Percentiles rank a stretch among this genome's conserved stretches.
phyloP scores from a whole-genome alignment of 2,888 invertebrate genomes.

The Pandemis heparana region DNA sequence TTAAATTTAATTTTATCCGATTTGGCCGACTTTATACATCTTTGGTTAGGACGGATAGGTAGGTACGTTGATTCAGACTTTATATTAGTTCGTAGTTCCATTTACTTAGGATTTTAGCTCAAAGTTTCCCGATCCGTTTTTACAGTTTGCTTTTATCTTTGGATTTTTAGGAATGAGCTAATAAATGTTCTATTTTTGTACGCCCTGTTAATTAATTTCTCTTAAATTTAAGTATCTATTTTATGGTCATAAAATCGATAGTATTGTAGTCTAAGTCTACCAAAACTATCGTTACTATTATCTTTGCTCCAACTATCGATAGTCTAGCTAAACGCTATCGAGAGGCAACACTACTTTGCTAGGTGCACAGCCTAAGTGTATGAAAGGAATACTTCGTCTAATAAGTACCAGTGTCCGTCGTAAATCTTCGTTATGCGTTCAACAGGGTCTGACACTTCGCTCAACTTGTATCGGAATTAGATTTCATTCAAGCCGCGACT shows the following conservation, averaged over 20 bases:
- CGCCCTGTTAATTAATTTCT: not conserved
- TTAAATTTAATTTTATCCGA: not conserved
- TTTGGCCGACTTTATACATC: not conserved
- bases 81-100: slow-evolving; percentile 11
- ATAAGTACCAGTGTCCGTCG: slow-evolving; percentile 2
- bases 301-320: no score
- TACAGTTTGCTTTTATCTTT: not conserved
- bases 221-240: not conserved
- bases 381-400: slow-evolving; percentile 3
- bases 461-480: slow-evolving; percentile 26
- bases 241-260: no score
- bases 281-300: no score
- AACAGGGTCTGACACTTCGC: slow-evolving; percentile 26
- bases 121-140: not conserved
- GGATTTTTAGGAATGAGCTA: not conserved
- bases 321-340: no score
- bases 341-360: no score
- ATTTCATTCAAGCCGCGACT: not conserved
- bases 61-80: slow-evolving; percentile 16
- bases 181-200: not conserved
- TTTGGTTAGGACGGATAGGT: slow-evolving; percentile 14
- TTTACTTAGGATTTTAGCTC: slow-evolving; percentile 23
- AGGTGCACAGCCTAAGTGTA: not conserved
- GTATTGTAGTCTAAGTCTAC: no score
- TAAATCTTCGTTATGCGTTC: slow-evolving; percentile 33